These are phyloP conservation scores for Choreutis nemorana DNA, from an alignment of 2,888 invertebrate species.

Conservation along the genomic window DNA sequence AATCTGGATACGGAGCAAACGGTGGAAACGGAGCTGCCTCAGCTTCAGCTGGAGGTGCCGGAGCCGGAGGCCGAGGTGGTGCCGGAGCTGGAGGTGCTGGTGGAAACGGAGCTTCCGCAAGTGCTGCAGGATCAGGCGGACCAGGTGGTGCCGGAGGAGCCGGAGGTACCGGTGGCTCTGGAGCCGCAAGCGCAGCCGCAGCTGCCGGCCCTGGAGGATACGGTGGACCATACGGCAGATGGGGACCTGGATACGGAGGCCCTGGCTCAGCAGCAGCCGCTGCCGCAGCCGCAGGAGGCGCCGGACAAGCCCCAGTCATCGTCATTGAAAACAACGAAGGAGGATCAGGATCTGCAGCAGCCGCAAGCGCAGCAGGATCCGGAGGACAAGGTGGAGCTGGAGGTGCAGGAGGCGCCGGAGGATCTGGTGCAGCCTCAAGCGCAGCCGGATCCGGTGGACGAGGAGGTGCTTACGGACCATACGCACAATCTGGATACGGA, in stretches of 20 bases:
- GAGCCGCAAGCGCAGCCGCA: slow-evolving; percentile 3
- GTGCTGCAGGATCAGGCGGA: too few species aligned
- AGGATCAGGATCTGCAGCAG: slow-evolving; percentile 2
- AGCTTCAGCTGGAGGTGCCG: too few species aligned
- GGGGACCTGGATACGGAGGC: slow-evolving; percentile 1
- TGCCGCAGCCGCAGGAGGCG: not conserved
- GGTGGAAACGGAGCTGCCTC: too few species aligned
- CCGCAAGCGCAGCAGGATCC: slow-evolving; percentile 1
- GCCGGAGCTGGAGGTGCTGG: too few species aligned
- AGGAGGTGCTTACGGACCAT: slow-evolving; percentile 1
- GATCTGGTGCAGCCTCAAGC: slow-evolving; percentile 1
- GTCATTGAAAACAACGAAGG: slow-evolving; percentile 1
- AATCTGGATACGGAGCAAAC: too few species aligned
- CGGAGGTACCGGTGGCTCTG: slow-evolving; percentile 2
- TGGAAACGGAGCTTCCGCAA: too few species aligned
- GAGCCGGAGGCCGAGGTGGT: too few species aligned
- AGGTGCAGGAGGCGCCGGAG: slow-evolving; percentile 2
- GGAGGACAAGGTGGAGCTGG: slow-evolving; percentile 1
- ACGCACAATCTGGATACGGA: slow-evolving; percentile 4
- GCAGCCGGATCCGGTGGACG: slow-evolving; percentile 3
- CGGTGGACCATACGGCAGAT: too few species aligned
- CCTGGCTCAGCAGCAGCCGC: not conserved
- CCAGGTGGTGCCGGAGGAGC: slow-evolving; percentile 2
- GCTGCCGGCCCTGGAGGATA: slow-evolving; percentile 1
- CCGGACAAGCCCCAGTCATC: not conserved